Evolutionary conservation across 1,140 invertebrate genomes (phyloP).

Genomic region (Coelopa frigida): DNA sequence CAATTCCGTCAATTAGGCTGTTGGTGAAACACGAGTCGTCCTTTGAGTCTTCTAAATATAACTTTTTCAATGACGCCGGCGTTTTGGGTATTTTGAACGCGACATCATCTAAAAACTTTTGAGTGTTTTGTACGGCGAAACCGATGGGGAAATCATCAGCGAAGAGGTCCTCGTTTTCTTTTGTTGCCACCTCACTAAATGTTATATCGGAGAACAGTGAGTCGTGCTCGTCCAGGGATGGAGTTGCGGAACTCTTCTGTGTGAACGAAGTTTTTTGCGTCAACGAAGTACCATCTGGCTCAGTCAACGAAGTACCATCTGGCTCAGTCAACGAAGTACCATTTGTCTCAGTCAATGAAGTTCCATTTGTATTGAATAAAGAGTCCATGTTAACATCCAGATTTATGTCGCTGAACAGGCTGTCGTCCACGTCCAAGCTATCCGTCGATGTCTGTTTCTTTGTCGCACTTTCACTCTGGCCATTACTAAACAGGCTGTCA

Average conservation of each 20-base stretch:
- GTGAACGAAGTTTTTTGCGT: no score
- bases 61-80: slow-evolving; percentile 9
- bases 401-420: slow-evolving; percentile 27
- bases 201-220: slow-evolving; percentile 26
- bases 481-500: slow-evolving; percentile 19
- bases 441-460: background rate
- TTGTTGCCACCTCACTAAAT: slow-evolving; percentile 13
- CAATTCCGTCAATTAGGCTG: slow-evolving; percentile 23
- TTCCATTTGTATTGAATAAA: slow-evolving; percentile 9
- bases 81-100: slow-evolving; percentile 26
- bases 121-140: slow-evolving; percentile 23
- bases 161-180: slow-evolving; percentile 16
- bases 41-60: background rate
- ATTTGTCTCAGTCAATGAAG: slow-evolving; percentile 3
- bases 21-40: no score
- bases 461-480: background rate
- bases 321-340: slow-evolving; percentile 5
- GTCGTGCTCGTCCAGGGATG: background rate
- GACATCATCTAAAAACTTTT: slow-evolving; percentile 30
- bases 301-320: slow-evolving; percentile 7
- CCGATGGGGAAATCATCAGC: slow-evolving; percentile 13
- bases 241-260: background rate
- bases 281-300: slow-evolving; percentile 8
- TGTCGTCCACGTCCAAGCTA: slow-evolving; percentile 18
- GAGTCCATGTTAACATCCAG: background rate